Evolutionary conservation across 2,797 vertebrate genomes (phyloP), one percentile per base, ranked within the genome.

Genomic region (Squalus acanthias): DNA sequence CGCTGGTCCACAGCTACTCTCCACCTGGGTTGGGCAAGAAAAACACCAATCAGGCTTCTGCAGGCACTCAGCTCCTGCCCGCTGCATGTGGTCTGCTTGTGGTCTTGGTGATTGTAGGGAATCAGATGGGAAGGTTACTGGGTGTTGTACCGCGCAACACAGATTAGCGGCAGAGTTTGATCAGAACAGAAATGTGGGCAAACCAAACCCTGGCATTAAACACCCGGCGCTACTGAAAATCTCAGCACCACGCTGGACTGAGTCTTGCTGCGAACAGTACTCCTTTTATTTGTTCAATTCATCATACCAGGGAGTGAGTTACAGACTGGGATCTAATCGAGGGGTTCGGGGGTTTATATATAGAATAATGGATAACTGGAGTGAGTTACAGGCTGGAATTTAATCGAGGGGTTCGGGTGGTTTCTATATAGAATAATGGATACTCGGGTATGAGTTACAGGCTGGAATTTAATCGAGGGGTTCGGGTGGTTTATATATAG

Each of bases 1-100:
- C 87, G 96, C 96, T 0, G 96, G 96, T 0, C 97, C 97, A 96
- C 98, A 98, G 96, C 97, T 97, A 0, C 76, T 96, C 74, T 96
- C 96, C 82, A 97, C 97, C 98, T 98, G 97, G 65, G 95, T 88
- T 50, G 72, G 26, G 1, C 3, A 33, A 74, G 39, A 46, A 12
- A 69, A 85, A 91, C 70, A 60, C 5, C 74, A 88, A 17, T 39
- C 65, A 88, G n/a, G 29, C 33, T 33, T 17, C 60, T 8, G 87
- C 9, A 1, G 50, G 3, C 50, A 3, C 26, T 33, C 3, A 60
- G 24, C 87, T 60, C 57, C 82, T 15, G 9, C 15, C 65, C 13
- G 65, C 65, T 17, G 12, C 65, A 8, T 9, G 1, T 6, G 39
- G 39, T 39, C 39, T 39, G 39, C 53, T 57, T 57, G 53, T 29